Evolutionary conservation across 30 jellyfish, hydroid and myxozoan species (phyloP).

Genomic region (Rhopilema esculentum): DNA sequence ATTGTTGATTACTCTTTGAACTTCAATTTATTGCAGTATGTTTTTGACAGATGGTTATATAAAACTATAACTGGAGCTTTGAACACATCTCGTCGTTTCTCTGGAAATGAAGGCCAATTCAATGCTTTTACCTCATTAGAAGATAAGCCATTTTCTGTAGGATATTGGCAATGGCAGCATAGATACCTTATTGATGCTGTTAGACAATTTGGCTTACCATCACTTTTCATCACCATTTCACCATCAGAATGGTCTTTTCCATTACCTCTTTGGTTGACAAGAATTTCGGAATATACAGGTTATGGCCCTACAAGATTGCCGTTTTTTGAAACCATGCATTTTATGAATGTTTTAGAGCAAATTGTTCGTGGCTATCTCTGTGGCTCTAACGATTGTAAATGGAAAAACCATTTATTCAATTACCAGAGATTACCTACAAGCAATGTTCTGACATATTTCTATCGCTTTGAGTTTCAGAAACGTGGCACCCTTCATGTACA

Average conservation of each 20-base stretch:
- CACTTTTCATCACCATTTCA: constrained; percentile 33
- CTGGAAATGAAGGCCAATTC: no score
- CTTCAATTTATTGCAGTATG: constrained; percentile 22
- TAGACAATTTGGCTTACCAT: constrained; percentile 27
- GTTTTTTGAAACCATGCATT: constrained; percentile 5
- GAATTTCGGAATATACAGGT: no score
- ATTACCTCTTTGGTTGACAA: constrained; percentile 26
- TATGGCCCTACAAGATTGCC: no score
- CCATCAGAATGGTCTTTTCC: constrained; percentile 39
- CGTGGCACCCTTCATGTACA: constrained; percentile 45
- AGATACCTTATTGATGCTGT: constrained; percentile 32
- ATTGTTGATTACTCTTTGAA: constrained; percentile 29
- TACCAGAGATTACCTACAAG: not conserved
- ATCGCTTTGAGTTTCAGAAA: constrained; percentile 63
- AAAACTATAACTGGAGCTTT: constrained; percentile 60
- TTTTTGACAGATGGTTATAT: constrained; percentile 49
- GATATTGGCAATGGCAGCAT: constrained; percentile 62
- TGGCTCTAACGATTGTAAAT: constrained; percentile 33
- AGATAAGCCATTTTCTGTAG: no score
- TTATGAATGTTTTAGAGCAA: constrained; percentile 40
- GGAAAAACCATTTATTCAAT: constrained; percentile 19
- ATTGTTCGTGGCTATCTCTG: constrained; percentile 53
- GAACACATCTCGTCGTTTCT: no score
- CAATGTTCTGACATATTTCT: constrained; percentile 23
- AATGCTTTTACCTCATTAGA: no score